Percentiles rank a stretch among this genome's conserved stretches.
Evolutionary conservation across 1,140 invertebrate genomes (phyloP).

Genomic region (Anastrepha ludens): DNA sequence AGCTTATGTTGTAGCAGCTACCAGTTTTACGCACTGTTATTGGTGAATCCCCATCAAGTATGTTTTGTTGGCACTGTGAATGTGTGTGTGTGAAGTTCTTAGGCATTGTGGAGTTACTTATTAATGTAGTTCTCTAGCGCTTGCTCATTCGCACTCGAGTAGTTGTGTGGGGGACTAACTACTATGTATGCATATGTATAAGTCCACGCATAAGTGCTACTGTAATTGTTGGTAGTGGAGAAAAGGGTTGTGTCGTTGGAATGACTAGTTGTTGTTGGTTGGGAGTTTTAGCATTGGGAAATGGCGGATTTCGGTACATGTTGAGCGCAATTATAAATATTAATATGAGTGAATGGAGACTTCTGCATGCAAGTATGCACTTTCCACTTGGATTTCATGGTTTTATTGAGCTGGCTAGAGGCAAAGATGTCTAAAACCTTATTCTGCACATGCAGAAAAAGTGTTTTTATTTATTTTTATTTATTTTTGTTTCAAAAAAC

Average conservation of each 20-base stretch:
- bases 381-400: neutral
- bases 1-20: slow-evolving; percentile 60
- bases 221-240: neutral
- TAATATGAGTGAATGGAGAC: neutral
- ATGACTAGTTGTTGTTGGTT: neutral
- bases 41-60: slow-evolving; percentile 60
- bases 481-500: no score
- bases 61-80: neutral
- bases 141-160: neutral
- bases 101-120: neutral
- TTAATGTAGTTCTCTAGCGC: neutral
- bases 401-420: no score
- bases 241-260: neutral
- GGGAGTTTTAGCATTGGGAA: neutral
- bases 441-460: no score
- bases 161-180: neutral
- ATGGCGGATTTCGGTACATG: neutral
- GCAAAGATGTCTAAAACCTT: no score
- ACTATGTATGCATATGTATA: neutral
- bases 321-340: no score
- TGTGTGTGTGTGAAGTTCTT: neutral
- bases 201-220: neutral
- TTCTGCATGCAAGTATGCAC: neutral
- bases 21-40: slow-evolving; percentile 73
- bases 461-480: no score